phyloP scores from a whole-genome alignment of 2,113 vertebrate genomes.

The Tetrao urogallus region DNA sequence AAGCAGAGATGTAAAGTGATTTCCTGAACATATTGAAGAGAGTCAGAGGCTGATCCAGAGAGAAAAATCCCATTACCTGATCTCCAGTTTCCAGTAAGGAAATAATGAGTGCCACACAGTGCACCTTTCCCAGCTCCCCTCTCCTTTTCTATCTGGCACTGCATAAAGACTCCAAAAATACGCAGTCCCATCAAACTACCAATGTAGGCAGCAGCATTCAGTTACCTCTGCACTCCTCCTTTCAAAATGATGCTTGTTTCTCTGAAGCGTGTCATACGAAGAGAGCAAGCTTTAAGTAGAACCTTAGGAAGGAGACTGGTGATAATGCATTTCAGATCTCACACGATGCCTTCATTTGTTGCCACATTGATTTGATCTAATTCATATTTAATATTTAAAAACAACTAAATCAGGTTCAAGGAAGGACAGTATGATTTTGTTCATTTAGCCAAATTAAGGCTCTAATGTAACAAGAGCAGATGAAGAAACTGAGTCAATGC shows the following conservation, averaged over 20 bases:
- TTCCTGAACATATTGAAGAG: conserved; percentile 18
- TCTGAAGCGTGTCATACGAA: not conserved
- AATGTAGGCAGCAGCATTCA: not conserved
- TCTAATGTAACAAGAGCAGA: not conserved
- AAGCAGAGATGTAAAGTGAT: conserved; percentile 27
- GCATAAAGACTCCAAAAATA: not conserved
- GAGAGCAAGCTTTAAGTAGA: not conserved
- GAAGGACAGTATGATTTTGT: not conserved
- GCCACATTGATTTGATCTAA: not conserved
- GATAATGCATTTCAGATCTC: not conserved
- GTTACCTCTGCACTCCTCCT: not conserved
- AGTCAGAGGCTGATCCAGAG: conserved; percentile 8
- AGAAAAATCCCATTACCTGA: not conserved
- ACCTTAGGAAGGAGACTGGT: not conserved
- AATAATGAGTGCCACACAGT: not conserved
- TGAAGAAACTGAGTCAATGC: not conserved
- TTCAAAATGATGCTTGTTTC: not conserved
- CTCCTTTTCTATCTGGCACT: not conserved
- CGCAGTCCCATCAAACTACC: not conserved
- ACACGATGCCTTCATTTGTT: not conserved
- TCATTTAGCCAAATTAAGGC: conserved; percentile 14
- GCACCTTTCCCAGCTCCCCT: not conserved
- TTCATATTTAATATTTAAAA: not conserved
- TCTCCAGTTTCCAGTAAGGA: not conserved
- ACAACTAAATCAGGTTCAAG: not conserved